Evolutionary conservation across 2,797 vertebrate genomes (phyloP).

Genomic region (Podarcis lilfordi): DNA sequence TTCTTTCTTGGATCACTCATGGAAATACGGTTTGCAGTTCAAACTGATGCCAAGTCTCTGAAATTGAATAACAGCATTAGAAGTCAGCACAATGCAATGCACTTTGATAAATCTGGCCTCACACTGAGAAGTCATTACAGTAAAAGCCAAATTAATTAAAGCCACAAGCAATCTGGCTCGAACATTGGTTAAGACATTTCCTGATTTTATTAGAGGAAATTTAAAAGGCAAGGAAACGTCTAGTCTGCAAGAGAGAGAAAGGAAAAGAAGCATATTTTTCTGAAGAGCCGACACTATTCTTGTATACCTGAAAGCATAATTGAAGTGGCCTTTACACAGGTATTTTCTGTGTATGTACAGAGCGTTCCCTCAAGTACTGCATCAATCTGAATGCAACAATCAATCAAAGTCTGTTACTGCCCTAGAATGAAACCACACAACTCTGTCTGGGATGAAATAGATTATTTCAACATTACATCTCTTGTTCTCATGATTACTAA

Average conservation of each 20-base stretch:
- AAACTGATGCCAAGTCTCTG: neutral
- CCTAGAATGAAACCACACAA: neutral
- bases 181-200: slow-evolving; percentile 23
- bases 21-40: slow-evolving; percentile 11
- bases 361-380: neutral
- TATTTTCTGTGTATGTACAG: neutral
- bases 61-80: slow-evolving; percentile 14
- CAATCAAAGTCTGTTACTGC: neutral
- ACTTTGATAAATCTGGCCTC: neutral
- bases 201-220: slow-evolving; percentile 20
- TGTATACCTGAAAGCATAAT: neutral
- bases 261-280: neutral
- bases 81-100: slow-evolving; percentile 8
- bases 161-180: slow-evolving; percentile 10
- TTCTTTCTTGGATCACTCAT: neutral
- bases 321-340: neutral
- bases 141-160: slow-evolving; percentile 38
- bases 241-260: neutral
- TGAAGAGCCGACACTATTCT: fast-evolving
- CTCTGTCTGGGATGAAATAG: neutral
- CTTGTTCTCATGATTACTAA: neutral
- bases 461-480: slow-evolving; percentile 12
- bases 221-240: slow-evolving; percentile 4
- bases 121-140: neutral
- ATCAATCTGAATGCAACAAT: slow-evolving; percentile 10